Percentiles rank a stretch among this genome's conserved stretches.
Evolutionary conservation across 1,140 invertebrate species (phyloP).

Genomic region (Carcinoscorpius rotundicauda): DNA sequence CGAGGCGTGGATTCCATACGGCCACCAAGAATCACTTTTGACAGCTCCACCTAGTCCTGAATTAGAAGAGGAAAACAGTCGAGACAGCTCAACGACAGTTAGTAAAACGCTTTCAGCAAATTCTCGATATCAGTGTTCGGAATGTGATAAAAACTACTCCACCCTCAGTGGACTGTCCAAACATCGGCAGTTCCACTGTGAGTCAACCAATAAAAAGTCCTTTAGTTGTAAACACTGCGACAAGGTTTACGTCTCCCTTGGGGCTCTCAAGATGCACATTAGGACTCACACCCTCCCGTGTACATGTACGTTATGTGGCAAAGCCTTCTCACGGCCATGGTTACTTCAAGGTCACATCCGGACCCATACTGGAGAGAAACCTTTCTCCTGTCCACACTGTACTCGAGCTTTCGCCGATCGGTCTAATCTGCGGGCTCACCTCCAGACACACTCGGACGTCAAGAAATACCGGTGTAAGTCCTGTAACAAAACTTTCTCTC

Average conservation of each 20-base stretch:
- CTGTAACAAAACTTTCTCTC: constrained; percentile 93
- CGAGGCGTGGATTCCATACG: no score
- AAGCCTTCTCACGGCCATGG: constrained; percentile 95
- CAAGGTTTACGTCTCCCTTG: constrained; percentile 87
- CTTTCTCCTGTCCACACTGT: constrained; percentile 90
- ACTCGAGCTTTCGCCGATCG: constrained; percentile 91
- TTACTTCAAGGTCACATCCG: constrained; percentile 83
- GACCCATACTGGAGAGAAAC: constrained; percentile 92
- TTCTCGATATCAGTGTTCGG: constrained; percentile 29
- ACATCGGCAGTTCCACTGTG: constrained; percentile 92
- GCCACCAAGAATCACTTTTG: no score
- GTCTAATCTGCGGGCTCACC: constrained; percentile 87
- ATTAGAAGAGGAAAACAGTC: no score
- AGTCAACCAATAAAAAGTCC: constrained; percentile 65
- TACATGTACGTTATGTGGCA: constrained; percentile 92
- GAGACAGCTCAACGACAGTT: no score
- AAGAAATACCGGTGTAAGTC: constrained; percentile 91
- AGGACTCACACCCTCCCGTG: constrained; percentile 94
- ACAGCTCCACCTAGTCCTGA: no score
- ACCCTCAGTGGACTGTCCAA: constrained; percentile 93
- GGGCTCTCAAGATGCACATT: constrained; percentile 97
- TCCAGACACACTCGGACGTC: constrained; percentile 94
- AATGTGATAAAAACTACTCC: constrained; percentile 90
- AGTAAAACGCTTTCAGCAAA: no score
- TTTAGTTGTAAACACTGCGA: constrained; percentile 94